phyloP scores from a whole-genome alignment of 2,888 invertebrate genomes.

The Pardosa pseudoannulata region DNA sequence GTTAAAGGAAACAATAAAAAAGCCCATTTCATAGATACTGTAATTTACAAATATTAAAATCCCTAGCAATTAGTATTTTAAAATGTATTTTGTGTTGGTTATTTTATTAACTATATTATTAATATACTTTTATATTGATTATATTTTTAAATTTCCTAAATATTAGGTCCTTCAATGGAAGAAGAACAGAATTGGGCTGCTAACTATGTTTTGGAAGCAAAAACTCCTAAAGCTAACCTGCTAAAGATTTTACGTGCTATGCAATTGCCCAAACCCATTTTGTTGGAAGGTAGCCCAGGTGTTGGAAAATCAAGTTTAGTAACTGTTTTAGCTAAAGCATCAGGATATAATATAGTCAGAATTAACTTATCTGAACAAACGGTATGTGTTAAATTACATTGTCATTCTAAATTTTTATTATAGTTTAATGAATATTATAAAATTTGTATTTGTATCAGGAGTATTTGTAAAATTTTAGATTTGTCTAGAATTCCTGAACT shows the following conservation, averaged over 20 bases:
- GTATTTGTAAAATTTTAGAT: no score
- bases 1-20: no score
- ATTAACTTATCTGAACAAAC: slow-evolving; percentile 99
- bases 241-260: slow-evolving; percentile 90
- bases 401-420: background rate
- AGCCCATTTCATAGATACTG: no score
- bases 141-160: no score
- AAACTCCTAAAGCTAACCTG: slow-evolving; percentile 88
- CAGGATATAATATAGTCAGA: slow-evolving; percentile 89
- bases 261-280: slow-evolving; percentile 88
- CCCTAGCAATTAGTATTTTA: no score
- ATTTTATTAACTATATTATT: no score
- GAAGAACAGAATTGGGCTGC: background rate
- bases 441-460: no score
- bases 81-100: no score
- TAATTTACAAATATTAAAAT: no score
- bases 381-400: slow-evolving; percentile 82
- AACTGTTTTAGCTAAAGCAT: slow-evolving; percentile 89
- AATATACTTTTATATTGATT: no score
- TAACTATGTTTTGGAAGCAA: slow-evolving; percentile 85
- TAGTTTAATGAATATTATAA: no score
- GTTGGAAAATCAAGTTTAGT: slow-evolving; percentile 98
- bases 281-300: slow-evolving; percentile 98
- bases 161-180: slow-evolving; percentile 7
- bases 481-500: no score